These are phyloP conservation scores for Meloidogyne exigua DNA, from an alignment of 1,140 invertebrate species.

Conservation along the genomic window DNA sequence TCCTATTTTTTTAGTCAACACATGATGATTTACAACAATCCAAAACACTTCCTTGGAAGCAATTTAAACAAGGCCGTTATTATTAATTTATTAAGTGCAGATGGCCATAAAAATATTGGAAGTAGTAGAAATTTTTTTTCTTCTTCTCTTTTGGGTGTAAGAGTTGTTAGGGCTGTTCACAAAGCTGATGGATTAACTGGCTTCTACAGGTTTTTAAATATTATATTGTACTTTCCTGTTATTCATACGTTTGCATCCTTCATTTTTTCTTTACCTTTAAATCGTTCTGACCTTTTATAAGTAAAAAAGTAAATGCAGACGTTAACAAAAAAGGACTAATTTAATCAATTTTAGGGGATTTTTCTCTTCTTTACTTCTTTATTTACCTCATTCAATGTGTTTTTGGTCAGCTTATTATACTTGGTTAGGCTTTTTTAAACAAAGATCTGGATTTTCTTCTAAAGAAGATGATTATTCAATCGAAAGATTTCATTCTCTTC, in stretches of 20 bases:
- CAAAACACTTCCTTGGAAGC: slow-evolving; percentile 34
- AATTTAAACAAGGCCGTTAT: slow-evolving; percentile 34
- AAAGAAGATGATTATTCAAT: background rate
- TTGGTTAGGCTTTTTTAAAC: slow-evolving; percentile 39
- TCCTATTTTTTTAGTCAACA: no score
- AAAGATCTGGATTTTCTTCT: slow-evolving; percentile 19
- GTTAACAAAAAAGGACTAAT: no score
- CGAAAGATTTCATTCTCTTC: slow-evolving; percentile 29
- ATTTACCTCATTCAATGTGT: slow-evolving; percentile 62
- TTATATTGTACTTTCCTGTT: slow-evolving; percentile 28
- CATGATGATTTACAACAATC: slow-evolving; percentile 55
- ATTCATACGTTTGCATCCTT: no score
- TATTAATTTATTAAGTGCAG: slow-evolving; percentile 28
- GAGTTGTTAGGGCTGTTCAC: slow-evolving; percentile 53
- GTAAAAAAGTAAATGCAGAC: no score
- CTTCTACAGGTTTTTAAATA: slow-evolving; percentile 43
- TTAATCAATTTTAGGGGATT: slow-evolving; percentile 49
- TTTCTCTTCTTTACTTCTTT: slow-evolving; percentile 58
- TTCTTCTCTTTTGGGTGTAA: slow-evolving; percentile 29
- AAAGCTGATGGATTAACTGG: slow-evolving; percentile 47
- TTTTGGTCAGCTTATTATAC: slow-evolving; percentile 60
- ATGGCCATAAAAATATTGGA: background rate
- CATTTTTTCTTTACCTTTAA: no score
- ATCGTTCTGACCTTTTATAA: no score
- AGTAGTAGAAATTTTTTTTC: background rate